A percentile compares a stretch with the other conserved stretches of the same genome.
Conservation (phyloP, 1,140 invertebrate species). For the Berghia stephanieae region DNA sequence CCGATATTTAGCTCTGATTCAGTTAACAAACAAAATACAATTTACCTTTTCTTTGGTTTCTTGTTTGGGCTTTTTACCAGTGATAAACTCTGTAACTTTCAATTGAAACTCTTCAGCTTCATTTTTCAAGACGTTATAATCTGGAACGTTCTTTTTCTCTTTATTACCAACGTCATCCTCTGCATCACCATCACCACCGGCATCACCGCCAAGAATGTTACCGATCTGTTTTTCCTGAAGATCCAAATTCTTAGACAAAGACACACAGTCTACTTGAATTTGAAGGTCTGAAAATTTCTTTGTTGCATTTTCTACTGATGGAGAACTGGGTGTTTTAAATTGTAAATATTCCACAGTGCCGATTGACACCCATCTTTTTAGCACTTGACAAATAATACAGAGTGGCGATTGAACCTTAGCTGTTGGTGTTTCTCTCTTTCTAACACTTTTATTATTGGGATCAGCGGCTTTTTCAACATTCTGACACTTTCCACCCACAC, state of each 20-base stretch:
- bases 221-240: conserved; percentile 40
- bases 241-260: conserved; percentile 37
- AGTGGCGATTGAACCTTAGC: background rate
- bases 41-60: conserved; percentile 21
- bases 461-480: background rate
- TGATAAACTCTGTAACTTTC: conserved; percentile 42
- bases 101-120: conserved; percentile 40
- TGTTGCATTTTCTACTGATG: no score
- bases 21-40: background rate
- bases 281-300: conserved; percentile 25
- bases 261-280: conserved; percentile 34
- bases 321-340: no score
- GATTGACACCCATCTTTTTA: no score
- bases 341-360: no score
- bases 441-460: no score
- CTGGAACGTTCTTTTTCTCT: conserved; percentile 33
- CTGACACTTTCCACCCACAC: background rate
- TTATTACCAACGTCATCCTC: background rate
- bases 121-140: conserved; percentile 38
- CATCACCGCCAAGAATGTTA: conserved; percentile 29
- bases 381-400: no score
- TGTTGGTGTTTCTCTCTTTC: background rate
- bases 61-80: conserved; percentile 25
- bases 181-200: conserved; percentile 16
- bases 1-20: background rate